Conservation (phyloP, 2,113 vertebrate genomes). For the Syrrhaptes paradoxus region DNA sequence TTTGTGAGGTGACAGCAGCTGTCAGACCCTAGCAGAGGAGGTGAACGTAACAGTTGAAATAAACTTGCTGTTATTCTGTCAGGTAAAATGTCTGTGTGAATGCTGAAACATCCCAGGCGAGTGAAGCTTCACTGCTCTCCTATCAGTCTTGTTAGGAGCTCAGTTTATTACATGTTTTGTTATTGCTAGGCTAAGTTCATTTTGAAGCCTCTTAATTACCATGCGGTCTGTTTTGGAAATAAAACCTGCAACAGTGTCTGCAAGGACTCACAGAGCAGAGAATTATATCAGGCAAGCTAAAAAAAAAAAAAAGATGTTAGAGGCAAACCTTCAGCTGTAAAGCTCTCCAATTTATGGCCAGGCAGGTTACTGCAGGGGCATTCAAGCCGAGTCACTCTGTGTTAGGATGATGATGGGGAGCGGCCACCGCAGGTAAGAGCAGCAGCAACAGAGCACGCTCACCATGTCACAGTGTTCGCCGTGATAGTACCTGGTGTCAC, state of each 20-base stretch:
- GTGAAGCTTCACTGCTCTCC: not conserved
- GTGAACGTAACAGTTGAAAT: not conserved
- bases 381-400: not conserved
- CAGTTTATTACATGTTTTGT: not conserved
- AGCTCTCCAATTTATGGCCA: slow-evolving; percentile 1
- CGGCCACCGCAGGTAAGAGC: not conserved
- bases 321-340: slow-evolving; percentile 19
- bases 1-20: not conserved
- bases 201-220: slow-evolving; percentile 30
- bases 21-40: not conserved
- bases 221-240: not conserved
- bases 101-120: not conserved
- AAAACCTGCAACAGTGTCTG: not conserved
- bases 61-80: slow-evolving; percentile 7
- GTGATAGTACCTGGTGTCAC: not conserved
- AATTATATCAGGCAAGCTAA: not conserved
- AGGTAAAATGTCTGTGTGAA: not conserved
- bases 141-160: not conserved
- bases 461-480: accelerated
- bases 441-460: accelerated
- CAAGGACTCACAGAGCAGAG: not conserved
- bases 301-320: not conserved
- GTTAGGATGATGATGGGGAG: slow-evolving; percentile 1
- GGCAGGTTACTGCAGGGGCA: not conserved
- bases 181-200: slow-evolving; percentile 10